A percentile compares a stretch with the other conserved stretches of the same genome.
phyloP scores from a whole-genome alignment of 2,888 invertebrate genomes.

The Ophion ventricosus region DNA sequence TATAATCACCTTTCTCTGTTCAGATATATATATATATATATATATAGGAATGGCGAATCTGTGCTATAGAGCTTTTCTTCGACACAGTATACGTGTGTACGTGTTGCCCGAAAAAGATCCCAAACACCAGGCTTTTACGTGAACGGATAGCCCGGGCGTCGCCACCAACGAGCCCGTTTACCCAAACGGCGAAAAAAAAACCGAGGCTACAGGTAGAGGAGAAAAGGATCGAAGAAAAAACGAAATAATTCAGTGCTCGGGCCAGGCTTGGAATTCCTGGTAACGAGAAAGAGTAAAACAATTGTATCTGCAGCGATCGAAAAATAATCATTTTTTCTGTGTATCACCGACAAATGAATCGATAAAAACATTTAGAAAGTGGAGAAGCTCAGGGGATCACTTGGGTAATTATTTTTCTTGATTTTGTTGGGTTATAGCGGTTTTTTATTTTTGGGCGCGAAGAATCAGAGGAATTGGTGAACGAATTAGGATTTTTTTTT shows the following conservation, averaged over 20 bases:
- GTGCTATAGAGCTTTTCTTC: slow-evolving; percentile 59
- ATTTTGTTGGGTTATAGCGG: neutral
- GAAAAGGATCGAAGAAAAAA: slow-evolving; percentile 13
- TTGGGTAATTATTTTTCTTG: neutral
- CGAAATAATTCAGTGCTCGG: slow-evolving; percentile 33
- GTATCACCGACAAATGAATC: neutral
- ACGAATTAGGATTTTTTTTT: neutral
- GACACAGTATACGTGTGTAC: slow-evolving; percentile 43
- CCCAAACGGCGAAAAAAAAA: slow-evolving; percentile 38
- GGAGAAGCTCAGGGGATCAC: neutral
- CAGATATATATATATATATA: neutral
- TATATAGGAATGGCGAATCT: slow-evolving; percentile 41
- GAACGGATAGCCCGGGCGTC: slow-evolving; percentile 49
- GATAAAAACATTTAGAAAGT: neutral
- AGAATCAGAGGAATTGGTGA: too few species aligned
- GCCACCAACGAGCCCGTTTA: slow-evolving; percentile 48
- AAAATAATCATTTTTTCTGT: neutral
- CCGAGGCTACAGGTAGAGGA: slow-evolving; percentile 3
- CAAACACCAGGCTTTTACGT: slow-evolving; percentile 51
- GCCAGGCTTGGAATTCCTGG: slow-evolving; percentile 5
- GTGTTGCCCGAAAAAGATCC: slow-evolving; percentile 49
- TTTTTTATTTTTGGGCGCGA: neutral
- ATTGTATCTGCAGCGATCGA: neutral
- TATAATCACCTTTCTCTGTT: too few species aligned
- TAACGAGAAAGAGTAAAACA: neutral